These are phyloP conservation scores for Cordylochernes scorpioides DNA, from an alignment of 2,888 invertebrate genomes.

Conservation along the genomic window DNA sequence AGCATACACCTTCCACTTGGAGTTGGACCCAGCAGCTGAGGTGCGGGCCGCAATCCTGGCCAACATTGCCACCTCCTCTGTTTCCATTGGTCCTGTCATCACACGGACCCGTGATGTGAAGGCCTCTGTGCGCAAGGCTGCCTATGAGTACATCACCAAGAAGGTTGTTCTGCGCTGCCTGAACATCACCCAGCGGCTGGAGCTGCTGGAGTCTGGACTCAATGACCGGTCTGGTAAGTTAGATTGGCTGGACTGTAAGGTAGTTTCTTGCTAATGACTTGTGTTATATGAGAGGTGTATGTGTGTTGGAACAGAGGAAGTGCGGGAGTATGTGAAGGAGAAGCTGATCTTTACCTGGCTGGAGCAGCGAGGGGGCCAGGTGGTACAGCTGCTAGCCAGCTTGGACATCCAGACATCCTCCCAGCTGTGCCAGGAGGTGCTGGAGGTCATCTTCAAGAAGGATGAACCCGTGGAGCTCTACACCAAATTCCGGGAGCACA, in stretches of 20 bases:
- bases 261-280: too few relatives aligned
- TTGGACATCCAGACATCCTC: constrained; percentile 40
- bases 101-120: constrained; percentile 47
- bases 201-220: constrained; percentile 34
- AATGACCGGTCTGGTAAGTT: constrained; percentile 32
- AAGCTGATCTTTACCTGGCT: constrained; percentile 42
- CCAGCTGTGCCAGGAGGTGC: constrained; percentile 28
- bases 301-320: too few relatives aligned
- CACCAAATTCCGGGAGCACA: too few relatives aligned
- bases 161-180: constrained; percentile 30
- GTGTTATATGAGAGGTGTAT: too few relatives aligned
- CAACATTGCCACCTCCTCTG: constrained; percentile 41
- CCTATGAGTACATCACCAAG: constrained; percentile 28
- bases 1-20: constrained; percentile 39
- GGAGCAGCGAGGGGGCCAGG: constrained; percentile 38
- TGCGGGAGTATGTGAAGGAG: constrained; percentile 10
- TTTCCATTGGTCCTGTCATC: constrained; percentile 40
- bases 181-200: constrained; percentile 35
- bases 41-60: constrained; percentile 40
- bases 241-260: too few relatives aligned
- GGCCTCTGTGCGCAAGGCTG: constrained; percentile 38
- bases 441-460: constrained; percentile 31
- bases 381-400: constrained; percentile 40
- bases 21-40: constrained; percentile 43
- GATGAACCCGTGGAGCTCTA: constrained; percentile 11